phyloP scores from a whole-genome alignment of 2,797 vertebrate species.

The Salmo trutta region DNA sequence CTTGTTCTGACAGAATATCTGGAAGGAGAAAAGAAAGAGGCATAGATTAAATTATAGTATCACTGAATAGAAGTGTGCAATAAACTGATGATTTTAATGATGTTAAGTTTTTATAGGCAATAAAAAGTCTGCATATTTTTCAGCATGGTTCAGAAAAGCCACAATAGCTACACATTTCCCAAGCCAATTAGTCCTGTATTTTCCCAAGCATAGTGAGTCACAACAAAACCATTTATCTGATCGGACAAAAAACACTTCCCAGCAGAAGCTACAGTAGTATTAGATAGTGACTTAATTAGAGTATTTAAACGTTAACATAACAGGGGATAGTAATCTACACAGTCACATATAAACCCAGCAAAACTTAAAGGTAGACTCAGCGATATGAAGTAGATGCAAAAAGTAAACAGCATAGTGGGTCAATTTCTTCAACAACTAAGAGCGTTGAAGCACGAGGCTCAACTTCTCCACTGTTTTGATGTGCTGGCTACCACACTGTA shows the following conservation, averaged over 20 bases:
- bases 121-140: background rate
- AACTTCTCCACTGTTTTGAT: no score
- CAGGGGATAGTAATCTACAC: slow-evolving; percentile 28
- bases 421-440: no score
- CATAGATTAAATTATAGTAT: background rate
- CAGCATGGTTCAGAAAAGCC: background rate
- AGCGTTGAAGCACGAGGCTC: no score
- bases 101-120: background rate
- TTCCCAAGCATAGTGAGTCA: background rate
- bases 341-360: slow-evolving; percentile 52
- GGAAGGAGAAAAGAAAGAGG: slow-evolving; percentile 11
- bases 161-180: background rate
- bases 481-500: no score
- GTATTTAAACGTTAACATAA: slow-evolving; percentile 16
- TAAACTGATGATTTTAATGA: background rate
- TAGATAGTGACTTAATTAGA: background rate
- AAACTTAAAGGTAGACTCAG: no score
- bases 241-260: background rate
- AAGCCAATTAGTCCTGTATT: background rate
- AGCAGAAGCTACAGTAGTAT: slow-evolving; percentile 18
- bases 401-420: no score
- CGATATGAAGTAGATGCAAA: no score
- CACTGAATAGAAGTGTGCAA: background rate
- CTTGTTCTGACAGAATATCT: slow-evolving; percentile 91
- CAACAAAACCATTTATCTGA: background rate